Percentiles rank a stretch among this genome's conserved stretches.
These are phyloP conservation scores for Iphiclides podalirius DNA, from an alignment of 2,888 invertebrate genomes.

Conservation along the genomic window DNA sequence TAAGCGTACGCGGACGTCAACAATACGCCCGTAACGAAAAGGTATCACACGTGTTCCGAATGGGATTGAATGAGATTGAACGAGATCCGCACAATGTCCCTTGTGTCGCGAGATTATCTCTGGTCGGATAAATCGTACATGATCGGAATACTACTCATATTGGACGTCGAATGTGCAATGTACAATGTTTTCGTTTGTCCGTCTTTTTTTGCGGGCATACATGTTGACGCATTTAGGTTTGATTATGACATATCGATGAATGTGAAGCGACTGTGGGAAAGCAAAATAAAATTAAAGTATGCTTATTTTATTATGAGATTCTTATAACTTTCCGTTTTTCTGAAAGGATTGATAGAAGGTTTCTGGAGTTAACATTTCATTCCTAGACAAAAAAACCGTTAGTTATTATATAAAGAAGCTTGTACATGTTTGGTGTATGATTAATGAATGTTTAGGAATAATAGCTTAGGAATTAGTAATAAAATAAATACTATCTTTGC, in stretches of 20 bases:
- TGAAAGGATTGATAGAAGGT: too few species aligned
- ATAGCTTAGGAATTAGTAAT: too few species aligned
- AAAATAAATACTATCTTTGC: too few species aligned
- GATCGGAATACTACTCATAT: slow-evolving; percentile 15
- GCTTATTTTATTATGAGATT: background rate
- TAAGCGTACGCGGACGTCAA: slow-evolving; percentile 44
- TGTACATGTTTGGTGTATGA: too few species aligned
- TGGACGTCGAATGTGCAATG: slow-evolving; percentile 18
- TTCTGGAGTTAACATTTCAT: too few species aligned
- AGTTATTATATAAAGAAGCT: too few species aligned
- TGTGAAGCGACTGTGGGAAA: background rate
- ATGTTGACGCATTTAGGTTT: background rate
- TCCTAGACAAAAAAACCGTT: too few species aligned
- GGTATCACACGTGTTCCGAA: slow-evolving; percentile 69
- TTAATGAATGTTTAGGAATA: too few species aligned
- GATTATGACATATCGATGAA: background rate
- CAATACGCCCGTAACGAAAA: slow-evolving; percentile 56
- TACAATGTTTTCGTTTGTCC: slow-evolving; percentile 1
- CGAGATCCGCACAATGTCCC: slow-evolving; percentile 34
- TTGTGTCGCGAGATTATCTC: slow-evolving; percentile 56
- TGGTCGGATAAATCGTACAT: slow-evolving; percentile 39
- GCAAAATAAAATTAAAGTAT: too few species aligned
- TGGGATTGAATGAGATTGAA: slow-evolving; percentile 38
- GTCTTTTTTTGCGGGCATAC: background rate
- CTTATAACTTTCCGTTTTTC: too few species aligned